A percentile compares a stretch with the other conserved stretches of the same genome.
Evolutionary conservation across 2,888 invertebrate genomes (phyloP).

Genomic region (Ennomos quercinarius): DNA sequence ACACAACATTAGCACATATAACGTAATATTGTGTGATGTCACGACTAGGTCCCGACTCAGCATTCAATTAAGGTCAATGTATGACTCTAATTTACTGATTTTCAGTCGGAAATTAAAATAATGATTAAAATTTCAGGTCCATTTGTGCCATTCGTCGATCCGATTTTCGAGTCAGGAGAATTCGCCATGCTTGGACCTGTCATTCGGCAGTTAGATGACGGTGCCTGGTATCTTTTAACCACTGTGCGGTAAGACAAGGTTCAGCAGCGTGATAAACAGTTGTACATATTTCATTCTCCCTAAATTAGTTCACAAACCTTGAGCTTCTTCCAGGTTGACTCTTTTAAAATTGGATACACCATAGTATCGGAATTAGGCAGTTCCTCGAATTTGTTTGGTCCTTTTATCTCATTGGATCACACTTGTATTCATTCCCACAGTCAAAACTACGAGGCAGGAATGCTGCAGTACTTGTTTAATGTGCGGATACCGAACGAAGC

Average conservation of each 20-base stretch:
- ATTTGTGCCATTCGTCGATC: constrained; percentile 50
- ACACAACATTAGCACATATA: no score
- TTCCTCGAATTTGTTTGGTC: no score
- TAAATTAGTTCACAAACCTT: no score
- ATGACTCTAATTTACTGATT: no score
- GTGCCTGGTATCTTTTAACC: constrained; percentile 67
- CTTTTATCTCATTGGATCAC: no score
- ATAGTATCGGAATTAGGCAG: no score
- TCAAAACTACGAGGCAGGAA: constrained; percentile 83
- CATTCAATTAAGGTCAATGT: no score
- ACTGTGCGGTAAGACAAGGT: constrained; percentile 61
- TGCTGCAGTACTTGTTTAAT: constrained; percentile 73
- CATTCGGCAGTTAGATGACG: constrained; percentile 47
- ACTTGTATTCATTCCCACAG: constrained; percentile 43
- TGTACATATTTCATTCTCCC: not conserved
- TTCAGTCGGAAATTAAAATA: no score
- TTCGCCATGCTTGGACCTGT: constrained; percentile 59
- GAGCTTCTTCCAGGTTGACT: no score
- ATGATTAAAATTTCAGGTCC: constrained; percentile 49
- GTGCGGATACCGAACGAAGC: constrained; percentile 53
- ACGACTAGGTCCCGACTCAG: no score
- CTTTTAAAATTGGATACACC: no score
- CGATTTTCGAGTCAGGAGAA: constrained; percentile 51
- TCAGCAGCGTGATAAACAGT: not conserved
- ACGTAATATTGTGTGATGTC: no score